Conservation (phyloP, 2,888 invertebrate genomes). For the Chymomyza fuscimana region DNA sequence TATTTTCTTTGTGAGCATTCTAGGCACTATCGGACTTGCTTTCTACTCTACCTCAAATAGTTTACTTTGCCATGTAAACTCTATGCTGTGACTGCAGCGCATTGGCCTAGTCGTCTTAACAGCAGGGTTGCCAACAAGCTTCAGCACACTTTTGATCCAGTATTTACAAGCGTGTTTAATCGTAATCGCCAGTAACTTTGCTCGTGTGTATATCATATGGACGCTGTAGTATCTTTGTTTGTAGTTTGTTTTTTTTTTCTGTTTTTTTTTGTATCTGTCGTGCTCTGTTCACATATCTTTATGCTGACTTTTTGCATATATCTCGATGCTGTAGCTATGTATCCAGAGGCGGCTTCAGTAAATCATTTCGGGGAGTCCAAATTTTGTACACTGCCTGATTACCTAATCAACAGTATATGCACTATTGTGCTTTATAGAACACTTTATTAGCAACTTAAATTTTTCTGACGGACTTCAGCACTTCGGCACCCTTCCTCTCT, state of each 20-base stretch:
- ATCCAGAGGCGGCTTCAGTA: neutral
- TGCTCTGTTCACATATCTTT: slow-evolving; percentile 12
- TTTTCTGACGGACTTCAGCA: too few species aligned
- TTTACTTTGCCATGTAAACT: neutral
- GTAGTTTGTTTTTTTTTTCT: slow-evolving; percentile 26
- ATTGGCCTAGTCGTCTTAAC: neutral
- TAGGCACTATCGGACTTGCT: too few species aligned
- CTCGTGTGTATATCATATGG: slow-evolving; percentile 48
- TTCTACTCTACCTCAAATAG: neutral
- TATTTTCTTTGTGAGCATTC: too few species aligned
- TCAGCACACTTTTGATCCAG: slow-evolving; percentile 50
- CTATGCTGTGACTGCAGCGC: neutral
- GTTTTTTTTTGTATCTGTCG: slow-evolving; percentile 15
- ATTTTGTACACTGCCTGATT: too few species aligned
- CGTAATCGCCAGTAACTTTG: slow-evolving; percentile 55
- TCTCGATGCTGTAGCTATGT: slow-evolving; percentile 23
- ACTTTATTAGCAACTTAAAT: too few species aligned
- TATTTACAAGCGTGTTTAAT: slow-evolving; percentile 73
- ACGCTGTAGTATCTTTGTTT: slow-evolving; percentile 26
- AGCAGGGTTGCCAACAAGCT: neutral
- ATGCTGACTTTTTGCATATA: slow-evolving; percentile 48
- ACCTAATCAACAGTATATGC: too few species aligned
- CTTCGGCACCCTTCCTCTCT: too few species aligned
- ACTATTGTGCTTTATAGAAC: too few species aligned
- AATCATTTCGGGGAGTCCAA: too few species aligned